Base-by-base conservation (phyloP, 2,113 vertebrate species). In the Tragulus kanchil region DNA sequence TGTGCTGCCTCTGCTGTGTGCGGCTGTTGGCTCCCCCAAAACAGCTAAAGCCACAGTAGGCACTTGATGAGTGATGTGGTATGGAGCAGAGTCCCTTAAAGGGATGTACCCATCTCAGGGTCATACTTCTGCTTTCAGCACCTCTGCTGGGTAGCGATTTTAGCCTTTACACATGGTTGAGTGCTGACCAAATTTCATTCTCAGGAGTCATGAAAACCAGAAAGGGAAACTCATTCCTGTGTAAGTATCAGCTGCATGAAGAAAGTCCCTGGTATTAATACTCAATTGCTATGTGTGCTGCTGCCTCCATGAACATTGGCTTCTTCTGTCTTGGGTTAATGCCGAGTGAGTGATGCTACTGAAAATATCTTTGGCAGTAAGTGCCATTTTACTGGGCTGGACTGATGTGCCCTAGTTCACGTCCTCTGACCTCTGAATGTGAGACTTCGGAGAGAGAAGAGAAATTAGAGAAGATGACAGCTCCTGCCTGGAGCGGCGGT, bases 361-460 rank as follows among this genome's bases (percentile, higher is more conserved):
- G 85, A 75, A 48, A 0, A 48, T 98, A 98, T 96, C 98, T 96
- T 99, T 97, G 98, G 97, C 98, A 98, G 97, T 97, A 96, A 90
- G 89, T 97, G 98, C 14, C 85, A 98, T 97, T 98, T 98, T 97
- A 98, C 98, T 67, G 98, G 98, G 97, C 95, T 95, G 98, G 17
- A 97, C 97, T 92, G 98, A 71, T 96, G 79, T 98, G 91, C 98
- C 98, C 97, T 65, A 97, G 98, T 94, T 87, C 97, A 31, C 88
- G 97, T 58, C 98, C 97, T 94, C 94, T 98, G 97, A 91, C 98
- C 85, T 98, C 98, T 96, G 94, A 98, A 59, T 94, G 94, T 92
- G 98, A 98, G 88, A 62, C 96, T 97, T 88, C 62, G 67, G 93
- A 96, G 86, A 96, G 45, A 97, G 98, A 98, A 83, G 96, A 97